Percentiles rank a stretch among this genome's conserved stretches.
Evolutionary conservation across 1,140 invertebrate genomes (phyloP).

Genomic region (Ganaspis sp.): DNA sequence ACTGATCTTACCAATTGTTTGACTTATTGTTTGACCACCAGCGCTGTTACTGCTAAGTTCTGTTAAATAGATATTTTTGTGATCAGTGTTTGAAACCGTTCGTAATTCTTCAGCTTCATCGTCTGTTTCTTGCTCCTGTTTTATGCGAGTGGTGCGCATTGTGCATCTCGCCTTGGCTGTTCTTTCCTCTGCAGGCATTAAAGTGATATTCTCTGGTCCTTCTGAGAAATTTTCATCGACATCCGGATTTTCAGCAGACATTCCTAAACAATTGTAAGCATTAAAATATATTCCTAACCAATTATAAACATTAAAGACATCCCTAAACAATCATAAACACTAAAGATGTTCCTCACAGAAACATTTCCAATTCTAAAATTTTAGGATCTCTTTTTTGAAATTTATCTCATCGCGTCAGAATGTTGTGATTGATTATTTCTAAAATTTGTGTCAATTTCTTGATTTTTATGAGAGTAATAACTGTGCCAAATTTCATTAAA

Average conservation of each 20-base stretch:
- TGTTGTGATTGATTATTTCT: too few relatives aligned
- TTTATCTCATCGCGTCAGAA: too few relatives aligned
- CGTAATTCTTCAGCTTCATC: slow-evolving; percentile 72
- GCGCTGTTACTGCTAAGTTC: slow-evolving; percentile 61
- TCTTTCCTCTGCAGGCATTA: slow-evolving; percentile 71
- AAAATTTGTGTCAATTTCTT: too few relatives aligned
- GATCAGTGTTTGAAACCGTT: slow-evolving; percentile 65
- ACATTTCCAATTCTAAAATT: too few relatives aligned
- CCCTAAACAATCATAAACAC: too few relatives aligned
- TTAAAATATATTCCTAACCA: too few relatives aligned
- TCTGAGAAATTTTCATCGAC: slow-evolving; percentile 69
- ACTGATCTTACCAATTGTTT: slow-evolving; percentile 61
- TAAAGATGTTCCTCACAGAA: too few relatives aligned
- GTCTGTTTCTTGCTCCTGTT: slow-evolving; percentile 75
- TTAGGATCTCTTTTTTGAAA: too few relatives aligned
- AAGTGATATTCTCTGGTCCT: slow-evolving; percentile 75
- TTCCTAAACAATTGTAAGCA: too few relatives aligned
- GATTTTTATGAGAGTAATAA: too few relatives aligned
- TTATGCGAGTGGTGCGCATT: slow-evolving; percentile 71
- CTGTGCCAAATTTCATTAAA: too few relatives aligned
- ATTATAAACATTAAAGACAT: too few relatives aligned
- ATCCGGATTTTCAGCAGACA: slow-evolving; percentile 71
- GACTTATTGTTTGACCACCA: slow-evolving; percentile 42
- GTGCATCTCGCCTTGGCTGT: slow-evolving; percentile 73
- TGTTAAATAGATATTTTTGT: slow-evolving; percentile 74